Conservation (phyloP, 2,113 vertebrate genomes). For the Stigmatopora nigra region DNA sequence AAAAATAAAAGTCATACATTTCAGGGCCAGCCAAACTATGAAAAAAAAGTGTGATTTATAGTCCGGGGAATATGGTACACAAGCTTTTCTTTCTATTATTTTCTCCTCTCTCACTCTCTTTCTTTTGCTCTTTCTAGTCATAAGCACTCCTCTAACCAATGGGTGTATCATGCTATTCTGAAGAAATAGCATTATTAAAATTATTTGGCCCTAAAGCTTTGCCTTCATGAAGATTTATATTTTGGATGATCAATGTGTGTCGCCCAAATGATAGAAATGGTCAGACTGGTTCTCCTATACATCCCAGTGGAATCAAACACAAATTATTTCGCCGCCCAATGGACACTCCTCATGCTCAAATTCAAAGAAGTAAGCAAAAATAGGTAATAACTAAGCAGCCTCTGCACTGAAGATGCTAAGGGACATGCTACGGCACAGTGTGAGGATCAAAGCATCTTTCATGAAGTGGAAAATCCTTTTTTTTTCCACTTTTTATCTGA, state of each 20-base stretch:
- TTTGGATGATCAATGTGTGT: conserved; percentile 49
- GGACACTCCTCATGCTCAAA: conserved; percentile 13
- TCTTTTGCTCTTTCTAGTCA: too few species aligned
- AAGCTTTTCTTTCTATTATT: not conserved
- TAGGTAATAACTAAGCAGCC: conserved; percentile 6
- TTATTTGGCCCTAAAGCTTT: not conserved
- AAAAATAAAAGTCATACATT: too few species aligned
- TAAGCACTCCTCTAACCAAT: conserved; percentile 3
- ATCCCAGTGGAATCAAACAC: conserved; percentile 50
- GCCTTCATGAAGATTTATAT: not conserved
- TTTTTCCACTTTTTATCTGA: conserved; percentile 31
- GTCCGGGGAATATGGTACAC: too few species aligned
- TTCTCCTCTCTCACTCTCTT: not conserved
- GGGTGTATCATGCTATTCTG: conserved; percentile 26
- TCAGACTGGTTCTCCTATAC: conserved; percentile 42
- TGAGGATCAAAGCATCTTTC: conserved; percentile 15
- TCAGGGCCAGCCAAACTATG: too few species aligned
- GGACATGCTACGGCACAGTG: conserved; percentile 3
- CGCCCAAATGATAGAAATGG: conserved; percentile 25
- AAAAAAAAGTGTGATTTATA: too few species aligned
- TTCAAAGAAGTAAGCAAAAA: conserved; percentile 12
- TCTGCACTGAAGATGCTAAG: not conserved
- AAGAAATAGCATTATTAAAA: conserved; percentile 39
- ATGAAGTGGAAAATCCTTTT: conserved; percentile 34
- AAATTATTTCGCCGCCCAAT: conserved; percentile 36